A percentile compares a stretch with the other conserved stretches of the same genome.
These are phyloP conservation scores for Heliopora coerulea DNA, from an alignment of 92 coral and sea anemone genomes.

Conservation along the genomic window DNA sequence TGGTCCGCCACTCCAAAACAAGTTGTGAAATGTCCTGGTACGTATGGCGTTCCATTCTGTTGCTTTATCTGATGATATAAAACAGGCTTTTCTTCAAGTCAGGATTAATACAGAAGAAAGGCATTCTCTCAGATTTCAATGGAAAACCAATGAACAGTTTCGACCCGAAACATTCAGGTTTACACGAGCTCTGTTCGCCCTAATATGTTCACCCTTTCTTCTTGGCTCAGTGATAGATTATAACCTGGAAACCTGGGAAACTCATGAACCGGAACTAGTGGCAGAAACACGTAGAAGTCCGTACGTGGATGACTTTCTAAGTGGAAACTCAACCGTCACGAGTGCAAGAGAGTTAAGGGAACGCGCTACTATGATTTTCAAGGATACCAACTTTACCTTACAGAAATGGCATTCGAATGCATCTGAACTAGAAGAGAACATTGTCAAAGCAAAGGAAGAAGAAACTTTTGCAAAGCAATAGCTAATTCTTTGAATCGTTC, in stretches of 20 bases:
- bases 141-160: neutral
- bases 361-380: neutral
- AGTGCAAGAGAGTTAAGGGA: neutral
- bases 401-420: constrained; percentile 31
- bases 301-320: neutral
- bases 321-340: constrained; percentile 22
- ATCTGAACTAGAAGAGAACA: neutral
- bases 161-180: too few relatives aligned
- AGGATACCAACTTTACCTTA: constrained; percentile 3
- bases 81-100: constrained; percentile 28
- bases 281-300: constrained; percentile 10
- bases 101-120: neutral
- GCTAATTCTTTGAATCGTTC: constrained; percentile 13
- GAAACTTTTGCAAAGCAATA: constrained; percentile 15
- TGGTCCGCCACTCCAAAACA: constrained; percentile 24
- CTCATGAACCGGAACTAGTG: constrained; percentile 32
- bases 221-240: constrained; percentile 39
- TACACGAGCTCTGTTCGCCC: constrained; percentile 27
- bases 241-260: constrained; percentile 5
- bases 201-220: constrained; percentile 51
- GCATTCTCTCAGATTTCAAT: constrained; percentile 21
- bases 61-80: constrained; percentile 11
- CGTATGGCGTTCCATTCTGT: constrained; percentile 30
- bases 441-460: constrained; percentile 6
- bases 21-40: constrained; percentile 19